phyloP scores from a whole-genome alignment of 2,797 vertebrate genomes.

The Cirrhinus molitorella region DNA sequence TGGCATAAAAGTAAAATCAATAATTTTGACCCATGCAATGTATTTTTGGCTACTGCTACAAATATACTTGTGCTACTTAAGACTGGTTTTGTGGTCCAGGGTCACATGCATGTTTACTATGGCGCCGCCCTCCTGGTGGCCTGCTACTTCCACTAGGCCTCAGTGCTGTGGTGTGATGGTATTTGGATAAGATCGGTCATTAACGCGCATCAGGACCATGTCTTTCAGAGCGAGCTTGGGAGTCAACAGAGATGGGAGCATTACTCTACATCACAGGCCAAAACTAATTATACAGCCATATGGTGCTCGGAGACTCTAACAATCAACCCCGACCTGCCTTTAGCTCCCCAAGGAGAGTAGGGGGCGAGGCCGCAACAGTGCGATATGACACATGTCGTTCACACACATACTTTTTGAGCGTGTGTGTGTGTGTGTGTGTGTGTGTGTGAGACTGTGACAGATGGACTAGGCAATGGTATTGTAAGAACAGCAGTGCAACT shows the following conservation, averaged over 20 bases:
- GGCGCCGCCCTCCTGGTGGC: constrained; percentile 14
- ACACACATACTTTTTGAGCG: constrained; percentile 58
- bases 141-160: constrained; percentile 72
- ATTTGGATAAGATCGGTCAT: constrained; percentile 82
- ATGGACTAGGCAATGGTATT: constrained; percentile 91
- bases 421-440: constrained; percentile 56
- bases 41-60: too few relatives aligned
- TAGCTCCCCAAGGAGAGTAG: constrained; percentile 72
- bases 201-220: constrained; percentile 49
- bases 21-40: too few relatives aligned
- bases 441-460: constrained; percentile 83
- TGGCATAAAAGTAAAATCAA: too few relatives aligned
- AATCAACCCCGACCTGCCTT: constrained; percentile 81
- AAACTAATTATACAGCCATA: constrained; percentile 99
- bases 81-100: too few relatives aligned
- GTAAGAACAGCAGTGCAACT: constrained; percentile 86
- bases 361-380: constrained; percentile 83
- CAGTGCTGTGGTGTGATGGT: constrained; percentile 89
- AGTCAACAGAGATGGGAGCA: constrained; percentile 68
- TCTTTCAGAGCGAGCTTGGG: constrained; percentile 56
- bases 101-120: constrained; percentile 29
- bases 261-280: constrained; percentile 87
- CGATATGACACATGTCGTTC: constrained; percentile 91
- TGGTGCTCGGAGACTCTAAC: constrained; percentile 87
- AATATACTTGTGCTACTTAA: too few relatives aligned